Percentiles rank a stretch among this genome's conserved stretches.
These are phyloP conservation scores for Larimichthys crocea DNA, from an alignment of 2,113 vertebrate species.

Conservation along the genomic window DNA sequence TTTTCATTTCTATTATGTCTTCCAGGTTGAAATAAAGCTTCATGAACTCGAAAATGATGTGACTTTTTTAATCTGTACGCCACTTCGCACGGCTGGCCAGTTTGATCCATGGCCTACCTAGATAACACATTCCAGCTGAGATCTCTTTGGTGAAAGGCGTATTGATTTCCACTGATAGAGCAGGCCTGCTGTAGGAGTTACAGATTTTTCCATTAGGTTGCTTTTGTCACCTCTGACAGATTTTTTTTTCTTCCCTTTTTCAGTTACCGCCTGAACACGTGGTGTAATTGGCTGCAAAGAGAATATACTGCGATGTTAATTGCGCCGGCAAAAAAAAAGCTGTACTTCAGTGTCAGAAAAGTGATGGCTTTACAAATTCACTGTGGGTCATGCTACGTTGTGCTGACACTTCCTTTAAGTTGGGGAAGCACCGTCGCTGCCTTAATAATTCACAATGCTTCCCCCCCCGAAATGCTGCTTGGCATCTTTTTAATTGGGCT, in stretches of 20 bases:
- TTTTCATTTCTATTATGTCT: slow-evolving; percentile 47
- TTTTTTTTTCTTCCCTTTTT: neutral
- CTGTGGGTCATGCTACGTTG: slow-evolving; percentile 1
- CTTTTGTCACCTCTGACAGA: slow-evolving; percentile 60
- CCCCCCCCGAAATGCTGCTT: slow-evolving; percentile 38
- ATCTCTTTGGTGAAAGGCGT: slow-evolving; percentile 40
- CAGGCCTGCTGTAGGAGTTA: slow-evolving; percentile 54
- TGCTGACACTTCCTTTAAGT: slow-evolving; percentile 46
- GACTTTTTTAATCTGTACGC: slow-evolving; percentile 55
- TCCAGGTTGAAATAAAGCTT: slow-evolving; percentile 69
- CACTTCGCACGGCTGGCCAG: neutral
- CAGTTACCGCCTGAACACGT: slow-evolving; percentile 20
- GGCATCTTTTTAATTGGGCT: slow-evolving; percentile 67
- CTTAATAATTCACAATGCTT: slow-evolving; percentile 56
- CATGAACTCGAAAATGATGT: slow-evolving; percentile 22
- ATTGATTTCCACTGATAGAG: slow-evolving; percentile 74
- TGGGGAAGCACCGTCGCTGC: slow-evolving; percentile 11
- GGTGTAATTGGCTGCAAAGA: slow-evolving; percentile 49
- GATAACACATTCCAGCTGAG: slow-evolving; percentile 38
- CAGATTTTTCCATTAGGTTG: slow-evolving; percentile 66
- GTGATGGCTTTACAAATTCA: slow-evolving; percentile 40
- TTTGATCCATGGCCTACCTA: slow-evolving; percentile 46
- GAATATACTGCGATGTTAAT: slow-evolving; percentile 55
- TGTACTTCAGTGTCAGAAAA: slow-evolving; percentile 37
- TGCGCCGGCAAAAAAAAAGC: slow-evolving; percentile 20